These are phyloP conservation scores for Erpobdella octoculata DNA, from an alignment of 2,888 invertebrate species.

Conservation along the genomic window DNA sequence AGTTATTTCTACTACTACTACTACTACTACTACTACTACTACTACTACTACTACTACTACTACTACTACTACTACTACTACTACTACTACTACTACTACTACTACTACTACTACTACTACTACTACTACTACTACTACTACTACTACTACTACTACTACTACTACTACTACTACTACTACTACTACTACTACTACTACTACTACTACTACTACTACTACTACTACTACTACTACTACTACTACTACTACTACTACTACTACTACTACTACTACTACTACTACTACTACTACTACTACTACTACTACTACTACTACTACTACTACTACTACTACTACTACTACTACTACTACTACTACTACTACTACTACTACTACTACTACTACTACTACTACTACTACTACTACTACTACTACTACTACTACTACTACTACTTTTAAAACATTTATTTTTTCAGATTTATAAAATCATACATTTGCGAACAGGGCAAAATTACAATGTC, in stretches of 20 bases:
- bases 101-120: constrained; percentile 27
- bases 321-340: constrained; percentile 25
- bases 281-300: constrained; percentile 25
- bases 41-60: constrained; percentile 26
- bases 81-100: constrained; percentile 26
- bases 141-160: constrained; percentile 25
- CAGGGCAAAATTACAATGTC: no score
- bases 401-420: constrained; percentile 22
- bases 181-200: constrained; percentile 24
- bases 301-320: constrained; percentile 22
- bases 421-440: constrained; percentile 21
- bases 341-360: constrained; percentile 24
- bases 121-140: constrained; percentile 22
- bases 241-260: constrained; percentile 25
- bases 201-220: constrained; percentile 24
- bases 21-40: constrained; percentile 26
- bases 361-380: constrained; percentile 25
- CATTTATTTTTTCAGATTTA: no score
- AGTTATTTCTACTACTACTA: constrained; percentile 16
- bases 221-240: constrained; percentile 22
- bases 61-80: constrained; percentile 26
- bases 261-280: constrained; percentile 21
- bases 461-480: no score
- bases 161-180: constrained; percentile 23
- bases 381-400: constrained; percentile 23